Evolutionary conservation across 1,140 invertebrate species (phyloP).

Genomic region (Magallana gigas): DNA sequence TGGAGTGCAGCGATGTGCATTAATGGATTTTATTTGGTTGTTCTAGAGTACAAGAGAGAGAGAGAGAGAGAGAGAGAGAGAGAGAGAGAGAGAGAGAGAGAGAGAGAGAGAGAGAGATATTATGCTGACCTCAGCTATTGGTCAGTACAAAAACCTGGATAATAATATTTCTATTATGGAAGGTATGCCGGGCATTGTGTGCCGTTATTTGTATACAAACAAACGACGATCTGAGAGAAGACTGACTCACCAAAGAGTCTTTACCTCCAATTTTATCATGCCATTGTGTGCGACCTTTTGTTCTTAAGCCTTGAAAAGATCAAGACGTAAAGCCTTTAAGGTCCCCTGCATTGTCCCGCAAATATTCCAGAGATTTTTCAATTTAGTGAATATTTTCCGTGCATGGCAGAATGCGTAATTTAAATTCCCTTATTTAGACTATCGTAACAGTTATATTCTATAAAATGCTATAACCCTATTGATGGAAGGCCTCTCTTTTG

Average conservation of each 20-base stretch:
- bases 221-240: background rate
- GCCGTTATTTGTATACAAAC: conserved; percentile 30
- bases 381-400: conserved; percentile 11
- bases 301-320: conserved; percentile 5
- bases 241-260: background rate
- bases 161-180: background rate
- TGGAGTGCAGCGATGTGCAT: no score
- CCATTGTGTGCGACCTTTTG: background rate
- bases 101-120: conserved; percentile 14
- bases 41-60: no score
- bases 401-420: conserved; percentile 4
- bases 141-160: background rate
- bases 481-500: background rate
- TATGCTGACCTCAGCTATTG: background rate
- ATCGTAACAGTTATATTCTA: background rate
- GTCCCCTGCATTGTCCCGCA: background rate
- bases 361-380: conserved; percentile 35
- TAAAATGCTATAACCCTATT: background rate
- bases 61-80: no score
- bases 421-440: background rate
- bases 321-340: background rate
- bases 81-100: background rate
- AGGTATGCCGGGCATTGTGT: background rate
- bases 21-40: no score
- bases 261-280: background rate